Base-by-base conservation (phyloP, 2,797 vertebrate genomes). In the Enteromius trimaculatus region DNA sequence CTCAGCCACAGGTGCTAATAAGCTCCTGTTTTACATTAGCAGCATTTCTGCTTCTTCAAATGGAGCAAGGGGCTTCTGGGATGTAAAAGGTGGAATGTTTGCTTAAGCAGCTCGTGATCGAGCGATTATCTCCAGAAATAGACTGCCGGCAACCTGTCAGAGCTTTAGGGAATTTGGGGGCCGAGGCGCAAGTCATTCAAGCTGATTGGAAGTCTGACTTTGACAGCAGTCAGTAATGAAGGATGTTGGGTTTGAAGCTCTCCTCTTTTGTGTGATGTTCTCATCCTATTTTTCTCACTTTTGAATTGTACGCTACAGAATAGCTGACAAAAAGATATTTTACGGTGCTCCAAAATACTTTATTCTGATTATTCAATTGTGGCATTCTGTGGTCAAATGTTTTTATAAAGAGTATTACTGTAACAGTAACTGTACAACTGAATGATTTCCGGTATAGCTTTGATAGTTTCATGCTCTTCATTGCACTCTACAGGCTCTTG, bases 41-140 rank as follows among this genome's bases (percentile, higher is more conserved):
- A 89, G 82, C 86, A 80, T 85, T 83, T 29, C 55, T 58, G 79
- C 58, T 34, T 31, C 64, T 80, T 37, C 69, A 77, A 85, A 84
- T 86, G 81, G n/a, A 72, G 77, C 87, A 6, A 21, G 39, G 83
- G 85, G 64, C 65, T 78, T 42, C 80, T 70, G 81, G 89, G 86
- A 90, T 90, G 88, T 89, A 77, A 87, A 86, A 86, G 55, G 86
- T 89, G 79, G 82, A 83, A 91, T 88, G 79, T 86, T 88, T 82
- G 86, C 84, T 90, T 82, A 82, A 85, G 84, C 89, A 88, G 85
- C 85, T 74, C 82, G 31, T 51, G 89, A 83, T 88, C 19, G 84
- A 89, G 79, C 81, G 37, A 70, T 47, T 55, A 79, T 83, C 79
- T 87, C 86, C 88, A 91, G 87, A 92, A 90, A 90, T 86, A 90